Base-by-base conservation (phyloP, 2,797 vertebrate genomes). In the Sphenopsis melanotis region DNA sequence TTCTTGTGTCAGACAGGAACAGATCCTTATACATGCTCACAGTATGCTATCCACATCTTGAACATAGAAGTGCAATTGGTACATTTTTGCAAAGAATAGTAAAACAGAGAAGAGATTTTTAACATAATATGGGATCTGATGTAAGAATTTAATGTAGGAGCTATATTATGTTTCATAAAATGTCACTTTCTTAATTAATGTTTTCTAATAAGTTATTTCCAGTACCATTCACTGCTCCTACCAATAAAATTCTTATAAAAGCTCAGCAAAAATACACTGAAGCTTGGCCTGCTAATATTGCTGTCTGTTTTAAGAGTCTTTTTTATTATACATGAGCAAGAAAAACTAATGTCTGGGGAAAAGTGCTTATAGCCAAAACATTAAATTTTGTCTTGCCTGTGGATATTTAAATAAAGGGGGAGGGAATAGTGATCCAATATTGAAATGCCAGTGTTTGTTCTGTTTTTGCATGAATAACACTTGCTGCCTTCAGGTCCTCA, bases 391-490 rank as follows among this genome's bases (percentile, higher is more conserved):
- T 81, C 94, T 96, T 97, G 95, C 92, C 94, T 95, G 93, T 96
- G 89, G 96, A 87, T 97, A 95, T 97, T 96, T 94, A 96, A 97
- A 95, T 94, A 93, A 94, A 80, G 84, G 75, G 83, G 66, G 81
- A 83, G 27, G 83, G 75, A 21, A 42, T 78, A 60, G 59, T 70
- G 80, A 96, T 92, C 83, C 80, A 95, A 20, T 96, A 95, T 95
- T 97, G 94, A 96, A 97, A 95, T 89, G 94, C 88, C 77, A 92
- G 29, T 94, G 89, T 97, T 97, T 95, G 90, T 95, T 97, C 96
- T 97, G 85, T 97, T 98, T 98, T 97, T 97, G 80, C 95, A 91
- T 95, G 93, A 97, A 95, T 97, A 97, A 96, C 97, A 89, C 84
- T 94, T 96, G 95, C 94, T 95, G 97, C 97, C 96, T 97, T 96